phyloP scores from a whole-genome alignment of 2,888 invertebrate genomes.

The Metopia argyrocephala region DNA sequence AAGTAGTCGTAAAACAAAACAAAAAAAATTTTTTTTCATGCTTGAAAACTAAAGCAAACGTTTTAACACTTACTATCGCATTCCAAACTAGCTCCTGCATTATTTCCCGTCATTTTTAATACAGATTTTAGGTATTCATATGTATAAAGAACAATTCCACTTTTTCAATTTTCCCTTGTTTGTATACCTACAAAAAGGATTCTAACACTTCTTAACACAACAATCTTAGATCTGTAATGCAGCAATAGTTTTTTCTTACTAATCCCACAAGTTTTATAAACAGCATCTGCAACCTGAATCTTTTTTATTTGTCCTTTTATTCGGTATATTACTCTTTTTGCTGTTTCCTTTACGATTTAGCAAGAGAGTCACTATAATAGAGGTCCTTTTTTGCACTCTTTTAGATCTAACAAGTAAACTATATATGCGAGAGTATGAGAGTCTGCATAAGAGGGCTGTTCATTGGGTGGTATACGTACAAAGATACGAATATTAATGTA shows the following conservation, averaged over 20 bases:
- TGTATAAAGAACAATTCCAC: background rate
- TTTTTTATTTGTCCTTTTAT: slow-evolving; percentile 18
- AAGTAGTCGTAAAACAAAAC: background rate
- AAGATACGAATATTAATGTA: background rate
- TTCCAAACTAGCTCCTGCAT: slow-evolving; percentile 35
- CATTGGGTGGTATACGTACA: background rate
- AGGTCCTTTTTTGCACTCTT: slow-evolving; percentile 55
- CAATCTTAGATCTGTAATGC: slow-evolving; percentile 47
- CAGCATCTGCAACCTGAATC: slow-evolving; percentile 54
- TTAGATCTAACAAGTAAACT: slow-evolving; percentile 56
- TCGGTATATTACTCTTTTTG: too few species aligned
- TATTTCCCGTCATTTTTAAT: slow-evolving; percentile 37
- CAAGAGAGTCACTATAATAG: slow-evolving; percentile 33
- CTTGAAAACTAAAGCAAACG: background rate
- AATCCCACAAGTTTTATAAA: slow-evolving; percentile 38
- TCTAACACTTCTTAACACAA: background rate
- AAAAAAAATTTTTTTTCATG: background rate
- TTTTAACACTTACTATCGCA: slow-evolving; percentile 59
- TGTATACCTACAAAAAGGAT: background rate
- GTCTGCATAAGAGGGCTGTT: background rate
- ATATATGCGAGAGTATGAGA: background rate
- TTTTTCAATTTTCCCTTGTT: background rate
- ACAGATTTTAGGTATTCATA: background rate
- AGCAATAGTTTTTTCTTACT: slow-evolving; percentile 57
- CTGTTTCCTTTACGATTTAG: slow-evolving; percentile 28